Evolutionary conservation across 2,888 invertebrate genomes (phyloP).

Genomic region (Conomelus anceps): DNA sequence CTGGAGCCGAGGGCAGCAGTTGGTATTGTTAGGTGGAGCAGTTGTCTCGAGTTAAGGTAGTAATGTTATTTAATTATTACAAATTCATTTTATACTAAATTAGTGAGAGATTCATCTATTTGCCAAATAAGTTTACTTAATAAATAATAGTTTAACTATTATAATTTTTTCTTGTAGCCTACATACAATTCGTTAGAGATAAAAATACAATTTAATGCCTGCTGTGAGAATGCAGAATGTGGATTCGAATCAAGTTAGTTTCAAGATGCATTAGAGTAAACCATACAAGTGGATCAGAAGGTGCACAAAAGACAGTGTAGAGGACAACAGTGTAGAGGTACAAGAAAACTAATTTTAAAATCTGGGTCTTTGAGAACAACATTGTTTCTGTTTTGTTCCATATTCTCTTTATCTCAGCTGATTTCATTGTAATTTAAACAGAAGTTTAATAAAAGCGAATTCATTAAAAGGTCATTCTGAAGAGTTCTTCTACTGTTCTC

Average conservation of each 20-base stretch:
- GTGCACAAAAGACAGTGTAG: not conserved
- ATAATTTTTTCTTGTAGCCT: too few relatives aligned
- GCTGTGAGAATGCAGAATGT: not conserved
- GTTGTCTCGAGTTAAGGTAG: too few relatives aligned
- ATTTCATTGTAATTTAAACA: not conserved
- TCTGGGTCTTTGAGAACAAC: not conserved
- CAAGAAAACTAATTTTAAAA: not conserved
- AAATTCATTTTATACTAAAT: too few relatives aligned
- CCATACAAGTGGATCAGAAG: not conserved
- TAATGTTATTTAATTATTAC: too few relatives aligned
- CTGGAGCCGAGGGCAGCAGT: too few relatives aligned
- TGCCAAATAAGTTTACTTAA: too few relatives aligned
- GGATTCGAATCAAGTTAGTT: not conserved
- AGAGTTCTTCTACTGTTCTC: not conserved
- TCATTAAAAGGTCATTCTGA: not conserved
- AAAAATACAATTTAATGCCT: too few relatives aligned
- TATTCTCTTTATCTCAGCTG: not conserved
- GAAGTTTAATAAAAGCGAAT: not conserved
- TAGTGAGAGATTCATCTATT: too few relatives aligned
- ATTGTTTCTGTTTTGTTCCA: not conserved
- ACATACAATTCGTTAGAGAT: too few relatives aligned
- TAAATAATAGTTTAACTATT: too few relatives aligned
- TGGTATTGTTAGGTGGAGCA: too few relatives aligned
- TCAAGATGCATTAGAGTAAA: not conserved
- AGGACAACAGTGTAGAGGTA: too few relatives aligned